Evolutionary conservation across 2,797 vertebrate genomes (phyloP), one percentile per base, ranked within the genome.

Genomic region (Lacerta bilineata): DNA sequence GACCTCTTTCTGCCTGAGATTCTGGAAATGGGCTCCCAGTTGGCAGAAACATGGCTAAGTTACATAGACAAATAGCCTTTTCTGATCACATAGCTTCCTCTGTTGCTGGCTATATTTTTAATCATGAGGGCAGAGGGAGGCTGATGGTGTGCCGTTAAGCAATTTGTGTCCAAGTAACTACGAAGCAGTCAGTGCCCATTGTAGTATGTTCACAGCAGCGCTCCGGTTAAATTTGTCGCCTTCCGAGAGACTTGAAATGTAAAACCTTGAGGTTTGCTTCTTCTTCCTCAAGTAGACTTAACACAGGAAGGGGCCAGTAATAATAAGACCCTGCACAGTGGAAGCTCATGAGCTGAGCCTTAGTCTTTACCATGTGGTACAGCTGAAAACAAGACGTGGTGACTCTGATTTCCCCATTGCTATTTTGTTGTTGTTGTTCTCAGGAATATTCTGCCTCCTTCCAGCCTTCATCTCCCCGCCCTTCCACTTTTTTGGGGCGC

Each of bases 321-420:
- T 66, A 11, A 46, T 17, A 13, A 8, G 66, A 68, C 23, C 29
- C 64, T 69, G 3, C 6, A 25, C 36, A 27, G 55, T 46, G 25
- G 27, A n/a, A 10, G 10, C 11, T 33, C 3, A 61, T 2, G 2
- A 10, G 8, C 5, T 15, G 23, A 50, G 20, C 41, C n/a, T 59
- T n/a, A 27, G 27, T 61, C 20, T 10, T 33, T 1, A 0, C 0
- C 8, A 18, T 0, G 2, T 1, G 55, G 20, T 41, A 29, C 59
- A 6, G 5, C 0, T 0, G 84, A 50, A 86, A 29, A 3, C 29
- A 0, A 68, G 0, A 55, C 17, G 0, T 46, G 27, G 4, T 1
- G 2, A 8, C 0, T 25, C 0, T 39, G 13, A 55, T 90, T 84
- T 61, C 0, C 11, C 55, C 29, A 9, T 76, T 27, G 75, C 6